These are phyloP conservation scores for Rattus rattus DNA, from an alignment of 2,113 vertebrate species.

Conservation along the genomic window DNA sequence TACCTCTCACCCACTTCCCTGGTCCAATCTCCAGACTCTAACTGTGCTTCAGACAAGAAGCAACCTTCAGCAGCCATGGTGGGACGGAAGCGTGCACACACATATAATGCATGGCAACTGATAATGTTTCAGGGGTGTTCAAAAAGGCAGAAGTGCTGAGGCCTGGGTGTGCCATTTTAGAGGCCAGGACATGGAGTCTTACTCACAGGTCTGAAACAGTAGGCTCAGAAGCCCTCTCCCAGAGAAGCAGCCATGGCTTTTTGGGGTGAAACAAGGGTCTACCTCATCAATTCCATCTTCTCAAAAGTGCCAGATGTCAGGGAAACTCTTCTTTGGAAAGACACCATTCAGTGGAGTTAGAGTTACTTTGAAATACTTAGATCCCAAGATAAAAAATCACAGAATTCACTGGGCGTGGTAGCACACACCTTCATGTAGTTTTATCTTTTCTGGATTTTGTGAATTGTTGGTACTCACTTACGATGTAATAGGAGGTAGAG, in stretches of 20 bases:
- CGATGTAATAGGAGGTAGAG: background rate
- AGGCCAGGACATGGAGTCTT: background rate
- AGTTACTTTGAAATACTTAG: background rate
- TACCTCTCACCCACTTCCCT: background rate
- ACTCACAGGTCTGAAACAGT: background rate
- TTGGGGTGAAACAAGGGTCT: background rate
- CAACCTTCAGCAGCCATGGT: background rate
- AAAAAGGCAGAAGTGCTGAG: conserved; percentile 55
- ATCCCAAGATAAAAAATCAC: conserved; percentile 2
- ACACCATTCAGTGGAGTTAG: background rate
- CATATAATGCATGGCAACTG: conserved; percentile 31
- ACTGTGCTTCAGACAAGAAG: background rate
- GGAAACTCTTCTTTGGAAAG: conserved; percentile 12
- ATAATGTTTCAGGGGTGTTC: background rate
- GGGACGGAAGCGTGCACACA: background rate
- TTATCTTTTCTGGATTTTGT: background rate
- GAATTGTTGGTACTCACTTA: background rate
- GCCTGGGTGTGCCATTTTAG: background rate
- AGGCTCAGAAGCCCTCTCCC: background rate
- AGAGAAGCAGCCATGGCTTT: background rate
- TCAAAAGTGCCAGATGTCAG: background rate
- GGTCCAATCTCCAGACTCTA: background rate
- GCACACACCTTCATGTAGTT: background rate
- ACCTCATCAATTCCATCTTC: background rate
- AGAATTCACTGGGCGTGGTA: background rate